Evolutionary conservation across 2,797 vertebrate genomes (phyloP).

Genomic region (Premnoplex brunnescens): DNA sequence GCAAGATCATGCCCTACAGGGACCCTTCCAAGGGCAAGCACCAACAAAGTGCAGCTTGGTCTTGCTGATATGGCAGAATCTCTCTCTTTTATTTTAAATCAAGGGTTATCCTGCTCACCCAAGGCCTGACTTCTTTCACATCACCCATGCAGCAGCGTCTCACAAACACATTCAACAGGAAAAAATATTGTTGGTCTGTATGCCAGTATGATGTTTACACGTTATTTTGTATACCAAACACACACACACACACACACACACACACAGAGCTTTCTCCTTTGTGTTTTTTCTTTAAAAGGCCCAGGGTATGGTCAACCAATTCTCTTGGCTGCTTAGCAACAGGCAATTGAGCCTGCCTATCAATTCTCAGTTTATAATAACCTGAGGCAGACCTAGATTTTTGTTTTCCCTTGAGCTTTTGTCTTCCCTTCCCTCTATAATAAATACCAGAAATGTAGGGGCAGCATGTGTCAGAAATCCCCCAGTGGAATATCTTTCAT

Average conservation of each 20-base stretch:
- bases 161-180: neutral
- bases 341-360: conserved; percentile 62
- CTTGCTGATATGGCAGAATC: neutral
- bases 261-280: neutral
- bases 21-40: neutral
- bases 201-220: neutral
- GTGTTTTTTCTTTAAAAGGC: neutral
- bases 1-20: neutral
- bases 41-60: neutral
- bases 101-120: neutral
- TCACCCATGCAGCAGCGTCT: neutral
- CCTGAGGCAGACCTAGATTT: conserved; percentile 66
- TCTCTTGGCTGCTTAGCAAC: conserved; percentile 69
- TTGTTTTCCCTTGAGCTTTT: conserved; percentile 65
- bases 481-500: conserved; percentile 34
- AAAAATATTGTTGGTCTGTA: neutral
- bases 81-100: neutral
- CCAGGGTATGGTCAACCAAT: conserved; percentile 33
- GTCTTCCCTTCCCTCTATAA: conserved; percentile 55
- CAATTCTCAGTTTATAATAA: conserved; percentile 72
- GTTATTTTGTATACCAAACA: neutral
- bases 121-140: neutral
- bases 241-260: neutral
- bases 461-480: conserved; percentile 50
- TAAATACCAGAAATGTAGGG: conserved; percentile 58